Conservation (phyloP, 2,888 invertebrate genomes). For the Auanema sp. region DNA sequence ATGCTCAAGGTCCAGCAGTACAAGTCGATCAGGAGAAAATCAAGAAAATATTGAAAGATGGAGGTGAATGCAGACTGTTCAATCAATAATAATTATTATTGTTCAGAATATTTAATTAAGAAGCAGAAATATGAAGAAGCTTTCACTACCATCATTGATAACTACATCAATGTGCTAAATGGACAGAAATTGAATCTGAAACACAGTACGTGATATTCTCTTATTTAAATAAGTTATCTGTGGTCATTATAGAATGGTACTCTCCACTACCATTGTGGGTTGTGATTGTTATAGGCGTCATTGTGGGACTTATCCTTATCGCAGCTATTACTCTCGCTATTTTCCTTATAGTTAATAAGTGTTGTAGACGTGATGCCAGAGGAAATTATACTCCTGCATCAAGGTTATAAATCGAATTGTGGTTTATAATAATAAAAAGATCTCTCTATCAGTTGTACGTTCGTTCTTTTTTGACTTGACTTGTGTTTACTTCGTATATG, state of each 20-base stretch:
- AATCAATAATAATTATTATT: neutral
- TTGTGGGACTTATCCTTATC: constrained; percentile 10
- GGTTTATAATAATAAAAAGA: too few species aligned
- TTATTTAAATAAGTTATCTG: too few species aligned
- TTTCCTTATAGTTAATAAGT: constrained; percentile 12
- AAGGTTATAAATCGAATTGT: too few species aligned
- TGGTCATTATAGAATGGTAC: constrained; percentile 7
- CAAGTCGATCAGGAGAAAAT: constrained; percentile 15
- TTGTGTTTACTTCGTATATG: too few species aligned
- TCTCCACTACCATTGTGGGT: constrained; percentile 18
- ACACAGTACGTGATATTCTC: too few species aligned
- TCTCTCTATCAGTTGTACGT: too few species aligned
- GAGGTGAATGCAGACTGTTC: neutral
- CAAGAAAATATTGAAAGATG: constrained; percentile 20
- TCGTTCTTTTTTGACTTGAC: too few species aligned
- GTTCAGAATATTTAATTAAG: constrained; percentile 22
- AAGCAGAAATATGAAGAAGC: constrained; percentile 26
- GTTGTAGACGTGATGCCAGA: constrained; percentile 14
- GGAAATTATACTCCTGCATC: constrained; percentile 10
- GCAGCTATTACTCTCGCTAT: constrained; percentile 8
- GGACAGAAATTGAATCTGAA: constrained; percentile 14
- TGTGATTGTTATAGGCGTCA: constrained; percentile 11
- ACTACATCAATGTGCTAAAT: constrained; percentile 24
- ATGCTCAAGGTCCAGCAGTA: constrained; percentile 12
- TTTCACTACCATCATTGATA: constrained; percentile 24